Percentiles rank a stretch among this genome's conserved stretches.
Conservation (phyloP, 2,888 invertebrate genomes). For the Microplitis deprimator region DNA sequence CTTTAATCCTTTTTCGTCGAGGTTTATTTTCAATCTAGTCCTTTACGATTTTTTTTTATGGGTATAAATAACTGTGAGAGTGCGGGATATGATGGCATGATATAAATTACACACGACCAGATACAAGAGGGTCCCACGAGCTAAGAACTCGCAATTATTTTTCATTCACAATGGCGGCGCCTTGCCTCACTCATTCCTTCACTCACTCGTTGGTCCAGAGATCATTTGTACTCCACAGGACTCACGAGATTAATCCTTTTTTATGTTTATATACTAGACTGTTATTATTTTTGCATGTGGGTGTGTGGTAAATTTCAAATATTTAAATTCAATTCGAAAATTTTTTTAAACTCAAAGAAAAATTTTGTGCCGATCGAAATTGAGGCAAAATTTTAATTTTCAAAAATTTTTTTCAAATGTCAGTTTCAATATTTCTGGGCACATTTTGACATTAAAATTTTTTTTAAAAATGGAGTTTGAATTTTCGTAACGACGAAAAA, state of each 20-base stretch:
- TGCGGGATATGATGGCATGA: conserved; percentile 48
- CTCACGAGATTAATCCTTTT: conserved; percentile 13
- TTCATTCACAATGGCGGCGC: conserved; percentile 58
- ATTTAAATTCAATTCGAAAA: too few relatives aligned
- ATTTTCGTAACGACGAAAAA: too few relatives aligned
- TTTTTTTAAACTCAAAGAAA: too few relatives aligned
- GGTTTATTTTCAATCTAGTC: conserved; percentile 43
- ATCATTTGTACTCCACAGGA: conserved; percentile 18
- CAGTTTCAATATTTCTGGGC: too few relatives aligned
- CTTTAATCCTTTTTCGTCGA: conserved; percentile 48
- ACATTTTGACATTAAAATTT: too few relatives aligned
- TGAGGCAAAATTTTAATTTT: too few relatives aligned
- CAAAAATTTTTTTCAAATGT: too few relatives aligned
- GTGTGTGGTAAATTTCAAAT: too few relatives aligned
- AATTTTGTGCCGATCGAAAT: too few relatives aligned
- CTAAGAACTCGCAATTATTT: conserved; percentile 52
- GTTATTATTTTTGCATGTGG: background rate
- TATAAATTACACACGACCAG: conserved; percentile 54
- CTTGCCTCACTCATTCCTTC: conserved; percentile 48
- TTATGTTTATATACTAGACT: conserved; percentile 6
- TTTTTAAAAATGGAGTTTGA: too few relatives aligned
- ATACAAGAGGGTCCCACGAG: conserved; percentile 44
- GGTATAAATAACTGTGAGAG: background rate
- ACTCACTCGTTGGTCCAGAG: background rate
- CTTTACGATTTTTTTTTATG: background rate